These are phyloP conservation scores for Brachycybe producta DNA, from an alignment of 2,888 invertebrate species.

Conservation along the genomic window DNA sequence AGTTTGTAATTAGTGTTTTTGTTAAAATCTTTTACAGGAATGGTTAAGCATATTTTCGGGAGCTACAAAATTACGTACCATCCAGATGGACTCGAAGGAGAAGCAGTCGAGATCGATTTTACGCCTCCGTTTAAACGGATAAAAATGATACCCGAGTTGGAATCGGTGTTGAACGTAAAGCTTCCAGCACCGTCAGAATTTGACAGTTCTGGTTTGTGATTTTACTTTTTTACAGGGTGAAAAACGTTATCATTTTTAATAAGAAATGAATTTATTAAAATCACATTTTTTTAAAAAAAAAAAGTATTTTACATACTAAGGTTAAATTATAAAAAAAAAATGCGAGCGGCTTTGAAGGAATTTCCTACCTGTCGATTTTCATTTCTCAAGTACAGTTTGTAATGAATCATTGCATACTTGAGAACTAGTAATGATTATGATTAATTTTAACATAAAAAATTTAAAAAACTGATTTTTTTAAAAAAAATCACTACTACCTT, in stretches of 20 bases:
- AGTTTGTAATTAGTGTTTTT: slow-evolving; percentile 15
- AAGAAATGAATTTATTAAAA: too few species aligned
- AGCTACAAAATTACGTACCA: slow-evolving; percentile 82
- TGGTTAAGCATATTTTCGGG: slow-evolving; percentile 87
- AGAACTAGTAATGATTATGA: too few species aligned
- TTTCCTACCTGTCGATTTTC: too few species aligned
- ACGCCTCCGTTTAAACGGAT: slow-evolving; percentile 91
- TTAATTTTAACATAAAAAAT: too few species aligned
- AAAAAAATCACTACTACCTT: too few species aligned
- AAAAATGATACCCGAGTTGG: slow-evolving; percentile 81
- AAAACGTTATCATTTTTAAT: too few species aligned
- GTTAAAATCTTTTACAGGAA: slow-evolving; percentile 45
- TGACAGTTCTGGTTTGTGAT: slow-evolving; percentile 27
- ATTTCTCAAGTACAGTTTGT: too few species aligned
- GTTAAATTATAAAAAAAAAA: background rate
- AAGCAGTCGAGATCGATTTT: slow-evolving; percentile 79
- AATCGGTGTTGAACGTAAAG: slow-evolving; percentile 50
- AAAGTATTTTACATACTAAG: background rate
- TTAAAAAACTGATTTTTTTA: too few species aligned
- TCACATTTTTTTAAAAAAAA: too few species aligned
- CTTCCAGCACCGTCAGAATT: slow-evolving; percentile 30
- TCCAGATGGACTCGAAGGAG: slow-evolving; percentile 67
- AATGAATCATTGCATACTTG: too few species aligned
- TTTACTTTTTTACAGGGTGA: background rate
- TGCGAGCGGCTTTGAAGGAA: background rate